phyloP scores from a whole-genome alignment of 2,888 invertebrate genomes.

The Zaprionus lineosus region DNA sequence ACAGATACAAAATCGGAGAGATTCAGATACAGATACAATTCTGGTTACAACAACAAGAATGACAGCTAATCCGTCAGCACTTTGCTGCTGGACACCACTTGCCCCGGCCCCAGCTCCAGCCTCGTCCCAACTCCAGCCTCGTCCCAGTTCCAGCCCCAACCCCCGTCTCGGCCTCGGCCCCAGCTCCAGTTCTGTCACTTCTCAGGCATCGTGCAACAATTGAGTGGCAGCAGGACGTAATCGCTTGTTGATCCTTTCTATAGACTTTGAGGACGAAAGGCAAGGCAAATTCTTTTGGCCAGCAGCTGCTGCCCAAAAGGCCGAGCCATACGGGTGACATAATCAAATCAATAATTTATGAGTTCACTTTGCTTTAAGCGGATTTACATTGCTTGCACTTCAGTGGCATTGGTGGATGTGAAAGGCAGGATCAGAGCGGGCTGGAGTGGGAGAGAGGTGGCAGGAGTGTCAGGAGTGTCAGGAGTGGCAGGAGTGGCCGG shows the following conservation, averaged over 20 bases:
- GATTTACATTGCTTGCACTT: constrained; percentile 74
- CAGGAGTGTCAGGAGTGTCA: no score
- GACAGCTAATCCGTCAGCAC: constrained; percentile 60
- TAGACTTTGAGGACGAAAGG: constrained; percentile 50
- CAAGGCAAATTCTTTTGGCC: constrained; percentile 41
- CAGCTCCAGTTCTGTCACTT: background rate
- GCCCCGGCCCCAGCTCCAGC: no score
- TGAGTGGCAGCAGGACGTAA: constrained; percentile 65
- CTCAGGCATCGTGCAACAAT: background rate
- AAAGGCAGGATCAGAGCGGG: no score
- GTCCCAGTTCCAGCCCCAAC: background rate
- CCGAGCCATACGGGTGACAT: constrained; percentile 59
- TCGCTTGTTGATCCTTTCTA: constrained; percentile 78
- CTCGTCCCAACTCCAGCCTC: no score
- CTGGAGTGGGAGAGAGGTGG: no score
- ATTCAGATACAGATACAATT: constrained; percentile 1
- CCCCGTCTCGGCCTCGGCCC: background rate
- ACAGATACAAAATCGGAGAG: no score
- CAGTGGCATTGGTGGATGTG: constrained; percentile 9
- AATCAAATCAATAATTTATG: constrained; percentile 78
- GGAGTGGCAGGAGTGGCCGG: no score
- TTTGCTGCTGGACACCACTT: constrained; percentile 27
- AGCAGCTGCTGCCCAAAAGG: constrained; percentile 35
- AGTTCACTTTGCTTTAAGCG: constrained; percentile 72
- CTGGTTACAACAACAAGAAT: constrained; percentile 19